Conservation (phyloP, 2,888 invertebrate genomes). For the Cheilosia impressa region DNA sequence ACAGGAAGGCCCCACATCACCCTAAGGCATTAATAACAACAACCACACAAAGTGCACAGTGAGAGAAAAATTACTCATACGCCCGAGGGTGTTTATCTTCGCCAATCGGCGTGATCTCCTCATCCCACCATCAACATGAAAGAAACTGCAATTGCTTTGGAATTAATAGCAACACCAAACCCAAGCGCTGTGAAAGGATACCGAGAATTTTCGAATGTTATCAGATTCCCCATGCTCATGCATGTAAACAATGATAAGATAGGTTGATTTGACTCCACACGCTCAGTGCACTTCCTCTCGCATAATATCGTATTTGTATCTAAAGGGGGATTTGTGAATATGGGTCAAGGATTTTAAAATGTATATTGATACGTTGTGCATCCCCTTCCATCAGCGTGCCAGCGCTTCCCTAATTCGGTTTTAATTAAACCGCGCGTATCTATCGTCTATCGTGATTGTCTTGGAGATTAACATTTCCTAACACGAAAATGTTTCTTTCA, state of each 20-base stretch:
- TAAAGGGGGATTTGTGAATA: background rate
- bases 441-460: slow-evolving; percentile 25
- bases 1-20: background rate
- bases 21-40: background rate
- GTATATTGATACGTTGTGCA: slow-evolving; percentile 23
- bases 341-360: slow-evolving; percentile 43
- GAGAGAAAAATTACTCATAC: slow-evolving; percentile 38
- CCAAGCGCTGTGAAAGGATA: slow-evolving; percentile 18
- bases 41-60: background rate
- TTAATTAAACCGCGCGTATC: slow-evolving; percentile 54
- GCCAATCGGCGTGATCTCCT: slow-evolving; percentile 2
- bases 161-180: background rate
- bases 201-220: slow-evolving; percentile 29
- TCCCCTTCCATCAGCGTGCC: background rate
- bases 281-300: background rate
- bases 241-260: slow-evolving; percentile 55
- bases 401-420: slow-evolving; percentile 42
- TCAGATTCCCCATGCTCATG: slow-evolving; percentile 48
- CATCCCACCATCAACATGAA: background rate
- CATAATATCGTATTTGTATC: background rate
- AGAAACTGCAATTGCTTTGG: slow-evolving; percentile 5
- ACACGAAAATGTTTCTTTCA: background rate
- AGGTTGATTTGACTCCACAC: slow-evolving; percentile 10
- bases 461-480: slow-evolving; percentile 19
- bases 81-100: slow-evolving; percentile 14